A percentile compares a stretch with the other conserved stretches of the same genome.
Conservation (phyloP, 2,888 invertebrate species). For the Zelleria hepariella region DNA sequence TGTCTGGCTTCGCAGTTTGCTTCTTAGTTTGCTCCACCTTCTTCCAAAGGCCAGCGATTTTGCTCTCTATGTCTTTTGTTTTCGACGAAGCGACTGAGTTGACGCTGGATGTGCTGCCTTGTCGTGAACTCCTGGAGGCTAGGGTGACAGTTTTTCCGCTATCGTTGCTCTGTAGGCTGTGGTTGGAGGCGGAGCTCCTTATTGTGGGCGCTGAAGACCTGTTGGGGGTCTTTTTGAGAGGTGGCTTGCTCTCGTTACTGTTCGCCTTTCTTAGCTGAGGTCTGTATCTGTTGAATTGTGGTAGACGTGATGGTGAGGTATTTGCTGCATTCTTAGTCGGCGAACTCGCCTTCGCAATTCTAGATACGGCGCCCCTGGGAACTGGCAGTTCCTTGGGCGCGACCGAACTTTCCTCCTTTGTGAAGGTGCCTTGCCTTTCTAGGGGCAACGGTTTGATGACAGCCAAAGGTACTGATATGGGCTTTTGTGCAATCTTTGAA, state of each 20-base stretch:
- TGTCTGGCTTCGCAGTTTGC: conserved; percentile 71
- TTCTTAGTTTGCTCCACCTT: conserved; percentile 79
- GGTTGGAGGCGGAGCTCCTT: conserved; percentile 67
- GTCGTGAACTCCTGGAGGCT: conserved; percentile 42
- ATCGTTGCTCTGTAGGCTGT: conserved; percentile 70
- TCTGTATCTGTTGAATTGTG: conserved; percentile 41
- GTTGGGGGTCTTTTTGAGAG: conserved; percentile 24
- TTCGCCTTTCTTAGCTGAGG: conserved; percentile 33
- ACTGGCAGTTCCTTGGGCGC: conserved; percentile 47
- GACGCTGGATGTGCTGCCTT: conserved; percentile 70
- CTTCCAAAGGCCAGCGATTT: conserved; percentile 86
- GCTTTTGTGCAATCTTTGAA: conserved; percentile 33
- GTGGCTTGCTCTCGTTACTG: conserved; percentile 25
- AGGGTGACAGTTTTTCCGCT: conserved; percentile 58
- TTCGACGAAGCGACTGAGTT: conserved; percentile 73
- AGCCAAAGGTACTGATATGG: conserved; percentile 30
- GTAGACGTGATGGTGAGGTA: conserved; percentile 59
- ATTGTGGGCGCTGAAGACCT: conserved; percentile 37
- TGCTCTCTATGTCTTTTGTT: conserved; percentile 78
- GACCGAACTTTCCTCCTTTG: conserved; percentile 81
- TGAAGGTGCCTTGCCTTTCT: conserved; percentile 92
- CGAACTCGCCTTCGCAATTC: conserved; percentile 30
- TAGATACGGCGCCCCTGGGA: conserved; percentile 35
- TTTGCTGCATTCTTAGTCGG: conserved; percentile 37
- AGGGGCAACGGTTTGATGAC: conserved; percentile 64